Base-by-base conservation (phyloP, 2,888 invertebrate genomes). In the Tipula vernalis region DNA sequence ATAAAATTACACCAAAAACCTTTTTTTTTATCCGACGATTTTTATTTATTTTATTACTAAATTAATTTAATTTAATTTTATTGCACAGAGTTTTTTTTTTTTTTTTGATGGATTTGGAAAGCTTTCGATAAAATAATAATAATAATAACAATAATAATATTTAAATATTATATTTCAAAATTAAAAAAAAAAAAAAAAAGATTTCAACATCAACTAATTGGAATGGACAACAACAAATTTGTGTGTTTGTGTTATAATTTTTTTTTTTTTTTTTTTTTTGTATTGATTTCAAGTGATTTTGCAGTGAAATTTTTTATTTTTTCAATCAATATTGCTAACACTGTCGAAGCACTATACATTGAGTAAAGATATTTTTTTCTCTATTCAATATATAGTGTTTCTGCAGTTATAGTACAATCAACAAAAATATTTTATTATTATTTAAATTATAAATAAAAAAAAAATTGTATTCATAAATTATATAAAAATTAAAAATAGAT, bases 311-410 rank as follows among this genome's bases (percentile, higher is more conserved):
- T 57, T 15, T 57, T 44, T 44, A 44, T 0, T 57, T n/a, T 57
- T 57, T 15, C 15, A 28, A 28, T 28, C 5, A 15, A 28, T 10
- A 71, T 28, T 71, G 71, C 71, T 71, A 71, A 71, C 71, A 71
- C 28, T 71, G 71, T 28, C 71, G 71, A 71, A 71, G 71, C 71
- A 71, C 71, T 71, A 71, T 71, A 71, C 71, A 71, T 71, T 71
- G 71, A 71, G 71, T 71, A 71, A 71, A 71, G 71, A 71, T 71
- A 28, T 71, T 28, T 71, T 28, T 71, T 71, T 71, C 71, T 71
- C 71, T 71, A 71, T 71, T 71, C 71, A 71, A 71, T 71, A 71
- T 71, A 71, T 71, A 71, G 71, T 71, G 71, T 71, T 71, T 71
- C 71, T 71, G 28, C 71, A 71, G 71, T 71, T 28, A 71, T 71